Evolutionary conservation across 92 coral and sea anemone genomes (phyloP).

Genomic region (Heteractis magnifica): DNA sequence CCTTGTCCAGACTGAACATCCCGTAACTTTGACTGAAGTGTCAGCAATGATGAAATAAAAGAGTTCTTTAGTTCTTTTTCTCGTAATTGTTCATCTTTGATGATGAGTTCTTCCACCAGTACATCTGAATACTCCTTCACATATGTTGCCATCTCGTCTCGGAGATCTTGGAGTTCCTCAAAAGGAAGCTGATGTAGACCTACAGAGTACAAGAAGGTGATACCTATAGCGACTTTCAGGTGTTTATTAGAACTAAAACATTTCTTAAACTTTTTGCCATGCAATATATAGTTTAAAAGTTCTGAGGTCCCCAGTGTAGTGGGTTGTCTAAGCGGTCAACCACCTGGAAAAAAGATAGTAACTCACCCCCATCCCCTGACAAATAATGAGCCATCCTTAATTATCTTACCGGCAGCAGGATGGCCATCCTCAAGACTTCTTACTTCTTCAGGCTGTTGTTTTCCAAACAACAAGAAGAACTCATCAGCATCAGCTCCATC

Average conservation of each 20-base stretch:
- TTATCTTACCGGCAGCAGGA: constrained; percentile 82
- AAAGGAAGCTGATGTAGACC: constrained; percentile 71
- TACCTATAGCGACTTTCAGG: too few species aligned
- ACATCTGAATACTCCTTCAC: constrained; percentile 91
- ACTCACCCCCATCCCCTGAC: background rate
- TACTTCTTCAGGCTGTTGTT: constrained; percentile 51
- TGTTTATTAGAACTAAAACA: too few species aligned
- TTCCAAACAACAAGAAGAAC: constrained; percentile 72
- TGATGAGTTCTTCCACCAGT: constrained; percentile 77
- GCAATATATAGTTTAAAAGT: too few species aligned
- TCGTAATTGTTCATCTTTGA: constrained; percentile 77
- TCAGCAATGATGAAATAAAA: constrained; percentile 89
- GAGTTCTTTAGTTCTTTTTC: constrained; percentile 92
- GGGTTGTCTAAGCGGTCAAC: background rate
- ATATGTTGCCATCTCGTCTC: constrained; percentile 85
- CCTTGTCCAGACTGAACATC: constrained; percentile 66
- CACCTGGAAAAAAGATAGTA: background rate
- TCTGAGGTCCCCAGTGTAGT: too few species aligned
- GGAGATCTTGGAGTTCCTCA: constrained; percentile 74
- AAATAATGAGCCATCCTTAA: background rate
- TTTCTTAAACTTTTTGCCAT: too few species aligned
- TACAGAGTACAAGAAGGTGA: constrained; percentile 16
- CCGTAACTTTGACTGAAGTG: constrained; percentile 85
- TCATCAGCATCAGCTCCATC: constrained; percentile 69
- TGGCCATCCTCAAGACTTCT: constrained; percentile 86